These are phyloP conservation scores for Trissoscelio sp. DNA, from an alignment of 2,888 invertebrate species.

Conservation along the genomic window DNA sequence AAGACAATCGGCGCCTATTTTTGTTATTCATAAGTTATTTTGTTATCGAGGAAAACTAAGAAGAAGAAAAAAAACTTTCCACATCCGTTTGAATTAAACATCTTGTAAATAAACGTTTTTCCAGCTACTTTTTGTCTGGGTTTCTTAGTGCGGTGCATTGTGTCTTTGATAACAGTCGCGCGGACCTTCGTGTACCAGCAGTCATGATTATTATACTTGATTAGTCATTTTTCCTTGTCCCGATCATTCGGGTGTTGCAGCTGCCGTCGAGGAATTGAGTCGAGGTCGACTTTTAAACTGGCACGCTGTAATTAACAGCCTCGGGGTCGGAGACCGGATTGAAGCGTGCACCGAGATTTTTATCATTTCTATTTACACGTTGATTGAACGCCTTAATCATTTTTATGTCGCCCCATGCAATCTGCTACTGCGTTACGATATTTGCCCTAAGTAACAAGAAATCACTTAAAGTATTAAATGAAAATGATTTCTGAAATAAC, in stretches of 20 bases:
- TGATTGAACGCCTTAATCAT: constrained; percentile 31
- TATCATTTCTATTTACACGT: constrained; percentile 47
- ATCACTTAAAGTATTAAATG: no score
- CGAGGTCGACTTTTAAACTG: constrained; percentile 67
- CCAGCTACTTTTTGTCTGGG: background rate
- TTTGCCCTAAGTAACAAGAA: background rate
- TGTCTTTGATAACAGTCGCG: constrained; percentile 33
- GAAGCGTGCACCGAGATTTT: constrained; percentile 43
- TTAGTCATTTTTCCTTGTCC: constrained; percentile 71
- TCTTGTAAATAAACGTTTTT: constrained; percentile 16
- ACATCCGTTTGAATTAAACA: constrained; percentile 27
- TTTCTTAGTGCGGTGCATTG: constrained; percentile 35
- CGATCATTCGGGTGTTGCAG: constrained; percentile 70
- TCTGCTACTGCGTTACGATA: background rate
- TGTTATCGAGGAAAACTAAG: no score
- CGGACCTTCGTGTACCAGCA: constrained; percentile 44
- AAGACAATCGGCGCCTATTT: background rate
- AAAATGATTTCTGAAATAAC: no score
- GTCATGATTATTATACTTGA: constrained; percentile 67
- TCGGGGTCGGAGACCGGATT: constrained; percentile 66
- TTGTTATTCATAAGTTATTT: background rate
- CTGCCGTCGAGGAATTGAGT: constrained; percentile 61
- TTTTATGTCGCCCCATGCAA: constrained; percentile 21
- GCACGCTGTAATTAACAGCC: constrained; percentile 67
- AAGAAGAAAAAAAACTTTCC: constrained; percentile 19